phyloP scores from a whole-genome alignment of 2,888 invertebrate species.

The Philhelius pedissequus region DNA sequence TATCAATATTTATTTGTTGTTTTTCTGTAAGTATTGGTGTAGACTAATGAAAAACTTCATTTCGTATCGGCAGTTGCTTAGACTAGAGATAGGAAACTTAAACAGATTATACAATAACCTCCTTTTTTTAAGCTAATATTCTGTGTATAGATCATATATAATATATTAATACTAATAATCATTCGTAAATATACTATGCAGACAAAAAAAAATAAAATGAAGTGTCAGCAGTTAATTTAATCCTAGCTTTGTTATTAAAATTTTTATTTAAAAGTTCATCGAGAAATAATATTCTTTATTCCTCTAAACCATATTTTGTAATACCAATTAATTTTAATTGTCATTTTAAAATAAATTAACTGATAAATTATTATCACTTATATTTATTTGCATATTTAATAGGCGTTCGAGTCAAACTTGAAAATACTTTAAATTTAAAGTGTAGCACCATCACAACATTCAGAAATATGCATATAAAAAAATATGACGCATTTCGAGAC shows the following conservation, averaged over 20 bases:
- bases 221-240: background rate
- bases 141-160: too few species aligned
- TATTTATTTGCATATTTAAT: background rate
- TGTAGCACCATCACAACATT: conserved; percentile 27
- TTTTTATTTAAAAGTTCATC: background rate
- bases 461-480: background rate
- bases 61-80: too few species aligned
- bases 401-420: background rate
- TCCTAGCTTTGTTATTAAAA: background rate
- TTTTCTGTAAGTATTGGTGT: too few species aligned
- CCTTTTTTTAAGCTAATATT: too few species aligned
- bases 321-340: background rate
- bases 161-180: too few species aligned
- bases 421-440: background rate
- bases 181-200: too few species aligned
- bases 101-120: too few species aligned
- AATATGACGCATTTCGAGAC: background rate
- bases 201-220: too few species aligned
- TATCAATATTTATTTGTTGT: too few species aligned
- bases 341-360: background rate
- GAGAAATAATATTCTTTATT: background rate
- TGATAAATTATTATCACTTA: background rate
- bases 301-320: background rate
- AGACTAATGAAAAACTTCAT: too few species aligned
- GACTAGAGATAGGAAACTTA: too few species aligned